Percentiles rank a stretch among this genome's conserved stretches.
Evolutionary conservation across 2,888 invertebrate genomes (phyloP).

Genomic region (Nephrotoma guestfalica): DNA sequence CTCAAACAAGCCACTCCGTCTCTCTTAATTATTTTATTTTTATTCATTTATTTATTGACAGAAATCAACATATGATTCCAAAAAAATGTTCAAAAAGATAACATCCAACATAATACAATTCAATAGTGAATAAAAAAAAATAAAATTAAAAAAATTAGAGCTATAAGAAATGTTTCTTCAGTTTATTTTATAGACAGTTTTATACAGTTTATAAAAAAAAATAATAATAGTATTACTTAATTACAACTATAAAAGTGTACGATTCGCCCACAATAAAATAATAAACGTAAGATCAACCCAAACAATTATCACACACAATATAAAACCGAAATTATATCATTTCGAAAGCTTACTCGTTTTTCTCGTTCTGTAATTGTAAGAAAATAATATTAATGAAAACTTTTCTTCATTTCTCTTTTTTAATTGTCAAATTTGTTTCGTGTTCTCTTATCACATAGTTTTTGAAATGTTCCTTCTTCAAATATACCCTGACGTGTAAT

Average conservation of each 20-base stretch:
- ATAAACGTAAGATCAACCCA: neutral
- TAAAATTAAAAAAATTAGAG: too few species aligned
- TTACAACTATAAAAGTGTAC: neutral
- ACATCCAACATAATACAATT: too few species aligned
- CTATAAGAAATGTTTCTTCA: too few species aligned
- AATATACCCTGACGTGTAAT: neutral
- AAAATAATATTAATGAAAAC: neutral
- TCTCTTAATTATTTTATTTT: too few species aligned
- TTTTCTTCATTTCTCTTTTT: neutral
- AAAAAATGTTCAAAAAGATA: too few species aligned
- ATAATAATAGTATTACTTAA: neutral
- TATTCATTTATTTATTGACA: too few species aligned
- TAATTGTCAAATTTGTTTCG: neutral
- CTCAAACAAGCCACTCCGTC: too few species aligned
- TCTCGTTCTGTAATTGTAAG: neutral
- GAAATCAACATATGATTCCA: too few species aligned
- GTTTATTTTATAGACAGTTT: fast-evolving
- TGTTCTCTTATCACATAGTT: neutral
- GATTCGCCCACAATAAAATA: neutral
- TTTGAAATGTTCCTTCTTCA: neutral
- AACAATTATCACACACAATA: neutral
- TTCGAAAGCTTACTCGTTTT: neutral
- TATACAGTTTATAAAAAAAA: neutral
- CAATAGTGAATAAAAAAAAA: too few species aligned
- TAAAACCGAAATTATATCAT: neutral